Conservation (phyloP, 2,797 vertebrate genomes). For the Rhyacichthys aspro region DNA sequence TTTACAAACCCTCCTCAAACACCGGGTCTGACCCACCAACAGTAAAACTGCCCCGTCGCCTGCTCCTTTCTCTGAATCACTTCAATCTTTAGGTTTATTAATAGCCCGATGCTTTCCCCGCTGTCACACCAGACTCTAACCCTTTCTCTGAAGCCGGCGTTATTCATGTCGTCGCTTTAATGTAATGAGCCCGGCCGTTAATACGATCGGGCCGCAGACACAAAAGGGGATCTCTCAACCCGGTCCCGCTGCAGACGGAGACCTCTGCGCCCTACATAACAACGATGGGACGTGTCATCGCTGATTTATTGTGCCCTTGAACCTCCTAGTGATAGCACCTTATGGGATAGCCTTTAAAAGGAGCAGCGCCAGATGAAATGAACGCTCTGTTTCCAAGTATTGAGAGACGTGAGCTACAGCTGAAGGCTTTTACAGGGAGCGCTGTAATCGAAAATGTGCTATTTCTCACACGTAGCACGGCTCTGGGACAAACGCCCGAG, state of each 20-base stretch:
- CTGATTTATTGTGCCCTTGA: constrained; percentile 82
- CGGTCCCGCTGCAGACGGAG: constrained; percentile 61
- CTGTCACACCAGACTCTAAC: not conserved
- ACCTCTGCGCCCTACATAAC: constrained; percentile 70
- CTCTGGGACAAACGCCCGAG: constrained; percentile 52
- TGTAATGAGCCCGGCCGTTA: constrained; percentile 75
- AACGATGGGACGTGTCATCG: constrained; percentile 66
- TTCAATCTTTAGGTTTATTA: not conserved
- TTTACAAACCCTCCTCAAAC: too few species aligned
- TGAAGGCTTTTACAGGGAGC: constrained; percentile 62
- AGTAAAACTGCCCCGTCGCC: too few species aligned
- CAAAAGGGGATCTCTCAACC: constrained; percentile 70
- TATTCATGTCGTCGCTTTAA: constrained; percentile 67
- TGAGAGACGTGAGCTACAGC: constrained; percentile 46
- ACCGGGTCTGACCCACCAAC: too few species aligned
- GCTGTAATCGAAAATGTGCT: constrained; percentile 70
- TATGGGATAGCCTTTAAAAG: constrained; percentile 68
- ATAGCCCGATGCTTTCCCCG: not conserved
- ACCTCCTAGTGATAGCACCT: constrained; percentile 69
- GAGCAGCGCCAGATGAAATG: constrained; percentile 62
- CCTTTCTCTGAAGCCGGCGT: constrained; percentile 21
- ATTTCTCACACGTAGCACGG: constrained; percentile 58
- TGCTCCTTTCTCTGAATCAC: not conserved
- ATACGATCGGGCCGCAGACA: constrained; percentile 67
- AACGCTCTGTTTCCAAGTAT: constrained; percentile 56